Evolutionary conservation across 2,113 vertebrate species (phyloP).

Genomic region (Lucifuga dentata): DNA sequence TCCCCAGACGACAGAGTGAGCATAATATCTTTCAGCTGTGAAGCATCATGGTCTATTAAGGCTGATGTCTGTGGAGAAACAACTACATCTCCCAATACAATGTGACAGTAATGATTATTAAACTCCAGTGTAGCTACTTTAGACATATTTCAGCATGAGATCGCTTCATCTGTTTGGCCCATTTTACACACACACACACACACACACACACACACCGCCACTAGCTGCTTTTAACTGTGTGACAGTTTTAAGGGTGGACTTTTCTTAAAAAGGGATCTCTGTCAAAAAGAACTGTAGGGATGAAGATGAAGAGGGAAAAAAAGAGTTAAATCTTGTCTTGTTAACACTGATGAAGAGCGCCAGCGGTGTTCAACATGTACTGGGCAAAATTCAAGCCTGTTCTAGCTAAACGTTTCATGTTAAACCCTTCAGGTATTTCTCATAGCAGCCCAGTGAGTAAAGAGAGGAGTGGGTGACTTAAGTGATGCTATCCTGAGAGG

Average conservation of each 20-base stretch:
- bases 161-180: neutral
- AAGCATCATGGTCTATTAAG: no score
- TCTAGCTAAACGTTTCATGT: conserved; percentile 23
- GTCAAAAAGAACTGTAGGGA: neutral
- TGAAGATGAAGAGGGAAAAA: neutral
- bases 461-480: conserved; percentile 29
- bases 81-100: no score
- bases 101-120: neutral
- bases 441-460: conserved; percentile 25
- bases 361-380: conserved; percentile 1
- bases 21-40: no score
- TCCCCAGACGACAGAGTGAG: no score
- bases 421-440: conserved; percentile 28
- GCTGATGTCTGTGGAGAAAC: no score
- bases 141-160: conserved; percentile 1
- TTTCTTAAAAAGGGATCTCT: conserved; percentile 6
- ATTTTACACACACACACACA: no score
- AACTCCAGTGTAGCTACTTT: conserved; percentile 12
- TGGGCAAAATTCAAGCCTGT: conserved; percentile 1
- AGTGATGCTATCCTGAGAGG: conserved; percentile 6
- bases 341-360: conserved; percentile 33
- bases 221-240: conserved; percentile 9
- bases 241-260: neutral
- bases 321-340: neutral
- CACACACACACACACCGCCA: no score